Evolutionary conservation across 1,140 invertebrate species (phyloP).

Genomic region (Wiebesia pumilae): DNA sequence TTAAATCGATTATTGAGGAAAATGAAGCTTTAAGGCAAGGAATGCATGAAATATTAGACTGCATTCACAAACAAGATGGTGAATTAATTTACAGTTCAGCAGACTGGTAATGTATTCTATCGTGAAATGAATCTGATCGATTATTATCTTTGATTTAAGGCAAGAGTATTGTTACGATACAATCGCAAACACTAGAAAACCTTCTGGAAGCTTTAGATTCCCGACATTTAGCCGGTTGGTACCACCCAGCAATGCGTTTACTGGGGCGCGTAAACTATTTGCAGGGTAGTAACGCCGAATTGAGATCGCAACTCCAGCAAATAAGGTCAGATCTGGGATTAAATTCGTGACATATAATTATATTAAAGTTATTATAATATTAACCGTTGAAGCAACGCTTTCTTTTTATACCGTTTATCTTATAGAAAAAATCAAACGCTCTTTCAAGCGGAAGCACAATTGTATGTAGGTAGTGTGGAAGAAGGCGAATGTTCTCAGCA

Average conservation of each 20-base stretch:
- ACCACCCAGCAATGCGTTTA: constrained; percentile 83
- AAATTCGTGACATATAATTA: too few species aligned
- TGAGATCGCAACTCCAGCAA: constrained; percentile 75
- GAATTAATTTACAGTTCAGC: constrained; percentile 55
- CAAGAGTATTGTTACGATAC: constrained; percentile 73
- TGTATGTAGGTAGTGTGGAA: constrained; percentile 33
- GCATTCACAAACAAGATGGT: constrained; percentile 78
- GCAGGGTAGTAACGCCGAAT: constrained; percentile 77
- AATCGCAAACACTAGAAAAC: constrained; percentile 78
- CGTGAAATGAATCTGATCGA: neutral
- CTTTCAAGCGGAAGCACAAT: constrained; percentile 6
- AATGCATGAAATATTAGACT: constrained; percentile 81
- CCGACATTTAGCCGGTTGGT: constrained; percentile 83
- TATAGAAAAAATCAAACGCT: constrained; percentile 41
- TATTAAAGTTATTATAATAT: too few species aligned
- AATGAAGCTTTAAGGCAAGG: constrained; percentile 83
- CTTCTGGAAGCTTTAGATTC: constrained; percentile 80
- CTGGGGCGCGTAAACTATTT: constrained; percentile 80
- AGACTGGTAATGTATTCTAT: neutral
- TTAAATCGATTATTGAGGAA: constrained; percentile 79
- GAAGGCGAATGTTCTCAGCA: constrained; percentile 43
- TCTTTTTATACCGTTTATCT: neutral
- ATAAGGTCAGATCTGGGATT: constrained; percentile 64
- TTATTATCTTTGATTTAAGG: constrained; percentile 58
- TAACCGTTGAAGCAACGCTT: neutral